Percentiles rank a stretch among this genome's conserved stretches.
Evolutionary conservation across 1,140 invertebrate species (phyloP).

Genomic region (Drosophila trapezifrons): DNA sequence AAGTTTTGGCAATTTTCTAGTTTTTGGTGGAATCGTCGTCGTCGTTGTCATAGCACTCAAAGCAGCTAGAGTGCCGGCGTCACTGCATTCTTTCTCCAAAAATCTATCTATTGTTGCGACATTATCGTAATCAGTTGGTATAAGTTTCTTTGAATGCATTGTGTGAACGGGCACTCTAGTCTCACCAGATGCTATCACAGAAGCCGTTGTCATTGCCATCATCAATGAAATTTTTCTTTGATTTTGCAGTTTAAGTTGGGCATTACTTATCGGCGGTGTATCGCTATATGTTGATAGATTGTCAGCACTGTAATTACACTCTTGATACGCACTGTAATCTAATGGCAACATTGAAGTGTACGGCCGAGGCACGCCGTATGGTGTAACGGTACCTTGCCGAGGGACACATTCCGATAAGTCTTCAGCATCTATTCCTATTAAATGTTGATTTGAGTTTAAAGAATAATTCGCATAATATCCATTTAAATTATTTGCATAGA

Average conservation of each 20-base stretch:
- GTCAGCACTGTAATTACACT: slow-evolving; percentile 83
- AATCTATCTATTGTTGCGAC: slow-evolving; percentile 27
- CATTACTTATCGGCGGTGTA: slow-evolving; percentile 49
- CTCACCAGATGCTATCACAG: slow-evolving; percentile 81
- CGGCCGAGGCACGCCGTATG: slow-evolving; percentile 45
- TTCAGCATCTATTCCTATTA: slow-evolving; percentile 46
- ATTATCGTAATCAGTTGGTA: slow-evolving; percentile 19
- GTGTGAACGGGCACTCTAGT: slow-evolving; percentile 64
- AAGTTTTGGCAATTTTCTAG: slow-evolving; percentile 82
- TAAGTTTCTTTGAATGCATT: slow-evolving; percentile 29
- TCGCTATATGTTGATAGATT: slow-evolving; percentile 74
- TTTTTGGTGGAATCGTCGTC: slow-evolving; percentile 27
- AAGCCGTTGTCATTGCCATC: slow-evolving; percentile 82
- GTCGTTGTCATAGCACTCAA: slow-evolving; percentile 4
- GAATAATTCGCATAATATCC: slow-evolving; percentile 70
- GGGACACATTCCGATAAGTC: slow-evolving; percentile 1
- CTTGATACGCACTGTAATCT: slow-evolving; percentile 88
- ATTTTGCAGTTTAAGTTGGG: slow-evolving; percentile 70
- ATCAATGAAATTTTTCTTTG: slow-evolving; percentile 75
- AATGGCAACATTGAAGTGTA: slow-evolving; percentile 74
- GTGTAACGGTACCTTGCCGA: not conserved
- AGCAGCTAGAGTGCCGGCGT: slow-evolving; percentile 2
- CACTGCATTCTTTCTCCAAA: slow-evolving; percentile 17
- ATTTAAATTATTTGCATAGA: slow-evolving; percentile 32
- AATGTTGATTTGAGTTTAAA: slow-evolving; percentile 34